A percentile compares a stretch with the other conserved stretches of the same genome.
phyloP scores from a whole-genome alignment of 1,140 invertebrate species.

The Drosophila nannoptera region DNA sequence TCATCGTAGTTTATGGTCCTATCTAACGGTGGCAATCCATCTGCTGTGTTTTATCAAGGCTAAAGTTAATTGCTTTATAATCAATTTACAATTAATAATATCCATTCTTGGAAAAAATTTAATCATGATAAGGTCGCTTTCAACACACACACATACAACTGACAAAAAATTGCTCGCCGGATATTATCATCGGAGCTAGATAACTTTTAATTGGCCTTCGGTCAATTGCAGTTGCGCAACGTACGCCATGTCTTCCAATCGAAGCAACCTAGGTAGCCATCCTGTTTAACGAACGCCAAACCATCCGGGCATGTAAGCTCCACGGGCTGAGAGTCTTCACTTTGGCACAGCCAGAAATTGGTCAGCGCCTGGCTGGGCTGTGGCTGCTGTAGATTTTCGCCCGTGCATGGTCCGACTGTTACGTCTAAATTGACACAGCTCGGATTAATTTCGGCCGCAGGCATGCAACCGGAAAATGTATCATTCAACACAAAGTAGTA shows the following conservation, averaged over 20 bases:
- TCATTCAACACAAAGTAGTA: slow-evolving; percentile 61
- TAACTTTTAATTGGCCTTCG: slow-evolving; percentile 3
- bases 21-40: not conserved
- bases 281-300: slow-evolving; percentile 48
- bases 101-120: slow-evolving; percentile 42
- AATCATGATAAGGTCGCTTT: slow-evolving; percentile 54
- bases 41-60: slow-evolving; percentile 49
- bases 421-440: slow-evolving; percentile 48
- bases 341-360: slow-evolving; percentile 61
- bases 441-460: slow-evolving; percentile 31
- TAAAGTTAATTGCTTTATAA: slow-evolving; percentile 63
- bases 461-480: slow-evolving; percentile 59
- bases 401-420: slow-evolving; percentile 31
- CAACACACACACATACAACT: slow-evolving; percentile 21
- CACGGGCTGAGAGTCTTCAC: slow-evolving; percentile 10
- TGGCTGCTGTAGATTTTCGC: slow-evolving; percentile 44
- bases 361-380: slow-evolving; percentile 33
- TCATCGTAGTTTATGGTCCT: not conserved
- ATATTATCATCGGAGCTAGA: slow-evolving; percentile 6
- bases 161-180: slow-evolving; percentile 32
- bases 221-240: slow-evolving; percentile 40
- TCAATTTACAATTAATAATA: slow-evolving; percentile 66
- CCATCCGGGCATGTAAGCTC: slow-evolving; percentile 33
- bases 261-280: slow-evolving; percentile 57
- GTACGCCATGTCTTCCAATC: slow-evolving; percentile 43